A percentile compares a stretch with the other conserved stretches of the same genome.
Evolutionary conservation across 2,113 vertebrate genomes (phyloP).

Genomic region (Haemorhous mexicanus): DNA sequence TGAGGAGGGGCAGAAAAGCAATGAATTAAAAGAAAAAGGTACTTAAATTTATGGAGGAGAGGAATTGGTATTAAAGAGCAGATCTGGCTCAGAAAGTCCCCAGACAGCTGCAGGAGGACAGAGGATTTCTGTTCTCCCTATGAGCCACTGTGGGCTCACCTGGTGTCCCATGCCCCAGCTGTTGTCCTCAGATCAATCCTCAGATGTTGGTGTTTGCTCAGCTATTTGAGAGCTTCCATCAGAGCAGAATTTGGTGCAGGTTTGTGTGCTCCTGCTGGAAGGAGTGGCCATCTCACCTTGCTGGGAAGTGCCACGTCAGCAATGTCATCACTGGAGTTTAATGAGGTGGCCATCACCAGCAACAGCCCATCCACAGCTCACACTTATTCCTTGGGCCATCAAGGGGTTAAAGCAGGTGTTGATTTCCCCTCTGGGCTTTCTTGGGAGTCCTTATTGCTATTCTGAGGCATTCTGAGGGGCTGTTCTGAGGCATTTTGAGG

Average conservation of each 20-base stretch:
- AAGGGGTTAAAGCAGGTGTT: not conserved
- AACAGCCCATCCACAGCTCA: not conserved
- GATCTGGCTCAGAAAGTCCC: not conserved
- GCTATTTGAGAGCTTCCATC: not conserved
- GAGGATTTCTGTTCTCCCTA: not conserved
- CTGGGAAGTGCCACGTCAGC: rapidly evolving
- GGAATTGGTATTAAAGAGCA: rapidly evolving
- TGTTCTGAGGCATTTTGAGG: not conserved
- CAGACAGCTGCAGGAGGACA: not conserved
- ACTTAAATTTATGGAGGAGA: not conserved
- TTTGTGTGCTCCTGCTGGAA: not conserved
- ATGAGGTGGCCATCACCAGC: not conserved
- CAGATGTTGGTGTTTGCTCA: not conserved
- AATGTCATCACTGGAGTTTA: not conserved
- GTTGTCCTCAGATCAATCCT: not conserved
- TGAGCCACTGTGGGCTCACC: not conserved
- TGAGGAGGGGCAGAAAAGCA: not conserved
- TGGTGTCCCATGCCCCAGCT: too few species aligned
- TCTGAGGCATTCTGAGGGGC: not conserved
- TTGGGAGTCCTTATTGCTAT: not conserved
- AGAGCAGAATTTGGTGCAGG: not conserved
- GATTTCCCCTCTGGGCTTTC: not conserved
- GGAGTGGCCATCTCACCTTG: not conserved
- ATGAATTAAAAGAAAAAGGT: not conserved
- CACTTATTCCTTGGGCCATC: not conserved